Conservation (phyloP, 2,797 vertebrate species). For the Antennarius maculatus region DNA sequence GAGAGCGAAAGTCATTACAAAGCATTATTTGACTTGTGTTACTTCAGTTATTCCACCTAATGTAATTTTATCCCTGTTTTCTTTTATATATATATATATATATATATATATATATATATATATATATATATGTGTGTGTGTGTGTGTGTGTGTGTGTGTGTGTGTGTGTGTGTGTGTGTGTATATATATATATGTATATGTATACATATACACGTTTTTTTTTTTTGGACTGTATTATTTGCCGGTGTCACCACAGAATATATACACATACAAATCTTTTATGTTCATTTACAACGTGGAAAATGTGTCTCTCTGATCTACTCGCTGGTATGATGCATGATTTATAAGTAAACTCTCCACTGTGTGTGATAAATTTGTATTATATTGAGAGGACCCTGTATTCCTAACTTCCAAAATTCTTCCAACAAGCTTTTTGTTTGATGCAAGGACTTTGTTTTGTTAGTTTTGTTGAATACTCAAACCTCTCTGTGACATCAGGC, state of each 20-base stretch:
- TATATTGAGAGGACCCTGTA: background rate
- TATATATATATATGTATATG: background rate
- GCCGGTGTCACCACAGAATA: background rate
- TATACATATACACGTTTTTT: background rate
- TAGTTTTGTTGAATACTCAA: conserved; percentile 15
- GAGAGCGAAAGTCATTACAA: conserved; percentile 29
- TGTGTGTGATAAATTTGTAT: background rate
- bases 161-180: too few relatives aligned
- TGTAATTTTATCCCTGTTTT: conserved; percentile 39
- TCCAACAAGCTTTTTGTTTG: conserved; percentile 9
- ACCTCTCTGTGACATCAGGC: conserved; percentile 1
- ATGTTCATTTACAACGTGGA: conserved; percentile 25
- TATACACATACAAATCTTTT: conserved; percentile 17
- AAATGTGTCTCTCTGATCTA: conserved; percentile 26
- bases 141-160: too few relatives aligned
- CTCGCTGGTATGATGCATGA: background rate
- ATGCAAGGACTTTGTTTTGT: background rate
- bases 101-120: too few relatives aligned
- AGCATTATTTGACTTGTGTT: conserved; percentile 40
- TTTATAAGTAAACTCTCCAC: conserved; percentile 4
- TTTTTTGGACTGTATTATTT: conserved; percentile 13
- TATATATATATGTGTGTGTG: too few relatives aligned
- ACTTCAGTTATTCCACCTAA: conserved; percentile 26
- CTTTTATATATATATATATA: conserved; percentile 1
- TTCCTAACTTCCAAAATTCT: background rate